Base-by-base conservation (phyloP, 92 coral and sea anemone genomes). In the Parazoanthus atlanticus region DNA sequence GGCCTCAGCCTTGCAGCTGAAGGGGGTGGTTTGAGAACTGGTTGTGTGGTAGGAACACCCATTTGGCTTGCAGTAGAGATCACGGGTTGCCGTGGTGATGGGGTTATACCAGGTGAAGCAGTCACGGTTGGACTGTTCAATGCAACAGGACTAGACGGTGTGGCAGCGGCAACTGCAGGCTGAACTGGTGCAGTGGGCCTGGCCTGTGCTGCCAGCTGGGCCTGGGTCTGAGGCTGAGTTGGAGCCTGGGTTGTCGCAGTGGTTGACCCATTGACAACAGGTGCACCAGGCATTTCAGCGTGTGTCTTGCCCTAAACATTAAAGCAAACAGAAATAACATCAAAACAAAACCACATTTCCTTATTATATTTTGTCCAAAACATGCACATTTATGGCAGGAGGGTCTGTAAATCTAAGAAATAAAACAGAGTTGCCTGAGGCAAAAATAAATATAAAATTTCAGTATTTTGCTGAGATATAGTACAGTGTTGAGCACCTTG, bases 1-100 rank as follows among this genome's bases (percentile, higher is more conserved):
- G 99, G 98, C 10, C 99, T 92, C 23, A 97, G 93, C 28, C 99
- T 89, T 69, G 98, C 93, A 36, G 92, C 97, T n/a, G 95, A 74
- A 0, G 98, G 93, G 3, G 98, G 95, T n/a, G 98, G 98, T 79
- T 97, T 94, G 19, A 95, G 90, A 54, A 90, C 89, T 56, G 98
- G 95, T 79, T 92, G 91, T 10, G 91, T 90, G n/a, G 90, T 49
- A 36, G 88, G 91, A 66, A 67, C 71, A 36, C 80, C 38, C 73
- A 80, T 79, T 69, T 61, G 91, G 30, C 32, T 79, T 15, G 89
- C 90, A 54, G 38, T 32, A 64, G 88, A 34, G 52, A 4, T 67
- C 5, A 41, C 90, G 30, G 93, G 91, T 82, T 91, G 93, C 13
- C 76, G 88, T 33, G 94, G 84, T 12, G 85, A 36, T 4, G 86